Base-by-base conservation (phyloP, 2,797 vertebrate genomes). In the Sparus aurata region DNA sequence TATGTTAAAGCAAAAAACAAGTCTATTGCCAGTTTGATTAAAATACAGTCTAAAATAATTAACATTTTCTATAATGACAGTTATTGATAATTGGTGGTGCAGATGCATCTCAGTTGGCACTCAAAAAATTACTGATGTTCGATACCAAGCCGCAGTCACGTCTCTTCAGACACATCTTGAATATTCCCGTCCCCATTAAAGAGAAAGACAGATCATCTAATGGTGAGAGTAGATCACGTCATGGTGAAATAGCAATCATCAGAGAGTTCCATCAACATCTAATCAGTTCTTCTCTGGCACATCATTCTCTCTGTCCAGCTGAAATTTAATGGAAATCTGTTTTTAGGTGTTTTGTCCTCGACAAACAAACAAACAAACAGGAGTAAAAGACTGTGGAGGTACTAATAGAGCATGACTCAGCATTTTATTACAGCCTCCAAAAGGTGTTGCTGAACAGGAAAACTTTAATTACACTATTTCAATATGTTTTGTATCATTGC, bases 391-490 rank as follows among this genome's bases (percentile, higher is more conserved):
- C n/a, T 5, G 25, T 57, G 47, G 38, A 79, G 66, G 53, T 60
- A 66, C 82, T 84, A 71, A 80, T 41, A 70, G 63, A 83, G 66
- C 65, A 68, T 89, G 77, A 86, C 80, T 84, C 80, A 83, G 55
- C 15, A 22, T 79, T 84, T 87, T 85, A 89, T 89, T 77, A 83
- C 53, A 65, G 57, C 55, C 50, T 69, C 23, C 60, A n/a, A 55
- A 73, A 89, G 75, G 89, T 91, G 83, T 86, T 92, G 74, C 82
- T 73, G 75, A 83, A 45, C 58, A 77, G 72, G 63, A 85, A 58
- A 62, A 69, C 69, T 54, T 69, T 70, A 73, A 87, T 86, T 67
- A 59, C 50, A 66, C 27, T 20, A 61, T 69, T 78, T 65, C 46
- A 79, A 47, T 75, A 58, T 79, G 75, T 69, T 83, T 89, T 62